A percentile compares a stretch with the other conserved stretches of the same genome.
Evolutionary conservation across 2,888 invertebrate genomes (phyloP).

Genomic region (Dasypogon diadema): DNA sequence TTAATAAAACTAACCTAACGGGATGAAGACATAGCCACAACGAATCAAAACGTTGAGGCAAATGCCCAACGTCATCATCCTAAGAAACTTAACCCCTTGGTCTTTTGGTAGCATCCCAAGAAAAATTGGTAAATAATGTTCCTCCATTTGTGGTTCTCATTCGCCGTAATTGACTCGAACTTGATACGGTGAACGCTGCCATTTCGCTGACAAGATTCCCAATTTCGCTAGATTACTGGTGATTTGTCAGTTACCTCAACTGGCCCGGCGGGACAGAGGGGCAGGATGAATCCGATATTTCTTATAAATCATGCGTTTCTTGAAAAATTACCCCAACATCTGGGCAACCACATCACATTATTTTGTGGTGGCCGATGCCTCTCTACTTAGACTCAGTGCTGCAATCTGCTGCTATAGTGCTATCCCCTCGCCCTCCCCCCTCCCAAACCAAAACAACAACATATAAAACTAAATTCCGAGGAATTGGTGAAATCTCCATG

Average conservation of each 20-base stretch:
- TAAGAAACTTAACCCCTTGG: slow-evolving; percentile 2
- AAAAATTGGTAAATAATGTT: slow-evolving; percentile 23
- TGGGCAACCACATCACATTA: neutral
- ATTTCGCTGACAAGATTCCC: slow-evolving; percentile 16
- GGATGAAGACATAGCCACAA: neutral
- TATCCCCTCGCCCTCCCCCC: no score
- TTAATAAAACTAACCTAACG: slow-evolving; percentile 3
- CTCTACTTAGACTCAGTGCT: no score
- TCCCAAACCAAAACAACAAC: neutral
- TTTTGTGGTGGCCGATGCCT: no score
- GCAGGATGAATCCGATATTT: neutral
- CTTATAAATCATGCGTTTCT: slow-evolving; percentile 14
- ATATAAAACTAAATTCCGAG: neutral
- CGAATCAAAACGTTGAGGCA: neutral
- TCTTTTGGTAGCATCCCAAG: neutral
- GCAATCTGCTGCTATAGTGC: no score
- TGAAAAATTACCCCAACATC: slow-evolving; percentile 25
- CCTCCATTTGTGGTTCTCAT: slow-evolving; percentile 18
- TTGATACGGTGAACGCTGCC: neutral
- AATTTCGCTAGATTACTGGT: slow-evolving; percentile 8
- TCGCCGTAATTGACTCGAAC: slow-evolving; percentile 26
- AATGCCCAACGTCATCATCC: neutral
- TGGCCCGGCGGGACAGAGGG: neutral
- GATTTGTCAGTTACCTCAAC: slow-evolving; percentile 2
- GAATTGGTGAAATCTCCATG: neutral